Evolutionary conservation across 1,140 invertebrate genomes (phyloP), one percentile per base, ranked within the genome.

Genomic region (Apis florea): DNA sequence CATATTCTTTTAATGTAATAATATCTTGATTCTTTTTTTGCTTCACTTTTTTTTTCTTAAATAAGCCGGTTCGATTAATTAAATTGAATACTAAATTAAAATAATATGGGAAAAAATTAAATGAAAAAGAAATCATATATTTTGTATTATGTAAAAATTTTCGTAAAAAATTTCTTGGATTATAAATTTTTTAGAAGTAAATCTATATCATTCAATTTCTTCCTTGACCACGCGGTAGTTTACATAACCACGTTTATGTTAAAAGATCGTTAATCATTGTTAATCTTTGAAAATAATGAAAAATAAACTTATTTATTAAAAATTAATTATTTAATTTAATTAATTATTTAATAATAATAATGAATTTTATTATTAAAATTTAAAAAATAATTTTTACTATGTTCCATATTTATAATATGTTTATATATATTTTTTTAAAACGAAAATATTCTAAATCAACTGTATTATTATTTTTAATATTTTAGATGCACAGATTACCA

Each of bases 401-500:
- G 17, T 56, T 6, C 3, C 12, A 54, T 58, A 40, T 15, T 67
- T 13, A 56, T 61, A 59, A 73, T 19, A 73, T 70, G n/a, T 53
- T 66, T 19, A 24, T 54, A 17, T 26, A 58, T 26, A 79, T n/a
- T 59, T 40, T n/a, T 24, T 59, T 0, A 13, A 49, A 47, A 31
- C 21, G 17, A 19, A 77, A 47, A 21, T 9, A 66, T n/a, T 12
- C 1, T n/a, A 24, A 0, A 5, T 19, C 54, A 61, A 53, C 0
- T 1, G 8, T 9, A 82, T n/a, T 24, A 40, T 15, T 10, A 76
- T 47, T 58, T 53, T 61, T 67, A 75, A 61, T 78, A 72, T 91
- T 91, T n/a, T 69, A 95, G 94, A 96, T 96, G 95, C 95, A 95
- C 86, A 94, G 95, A 80, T 84, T 96, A 90, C 94, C 95, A 69